Conservation (phyloP, 2,113 vertebrate genomes). For the Gymnobelideus leadbeateri region DNA sequence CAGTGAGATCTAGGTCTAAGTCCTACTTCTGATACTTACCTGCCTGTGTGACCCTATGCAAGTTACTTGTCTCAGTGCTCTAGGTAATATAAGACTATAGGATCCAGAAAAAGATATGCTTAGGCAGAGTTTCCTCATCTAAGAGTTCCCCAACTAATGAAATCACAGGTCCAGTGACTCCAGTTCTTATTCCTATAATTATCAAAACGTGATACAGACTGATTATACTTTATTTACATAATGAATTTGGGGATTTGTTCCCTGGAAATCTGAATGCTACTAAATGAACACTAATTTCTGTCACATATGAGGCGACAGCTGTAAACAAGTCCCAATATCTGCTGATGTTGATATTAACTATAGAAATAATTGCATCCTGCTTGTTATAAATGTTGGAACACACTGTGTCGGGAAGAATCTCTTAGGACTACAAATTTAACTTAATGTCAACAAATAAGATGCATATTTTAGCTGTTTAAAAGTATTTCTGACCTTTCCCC, state of each 20-base stretch:
- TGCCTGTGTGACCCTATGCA: not conserved
- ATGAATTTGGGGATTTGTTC: not conserved
- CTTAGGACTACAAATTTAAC: not conserved
- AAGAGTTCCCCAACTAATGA: not conserved
- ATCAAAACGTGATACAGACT: not conserved
- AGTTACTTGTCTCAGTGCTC: not conserved
- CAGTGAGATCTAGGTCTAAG: not conserved
- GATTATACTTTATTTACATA: not conserved
- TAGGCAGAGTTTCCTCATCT: not conserved
- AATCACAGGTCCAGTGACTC: not conserved
- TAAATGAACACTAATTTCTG: not conserved
- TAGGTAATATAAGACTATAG: not conserved
- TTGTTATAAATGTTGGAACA: not conserved
- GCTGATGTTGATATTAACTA: not conserved
- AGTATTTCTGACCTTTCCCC: not conserved
- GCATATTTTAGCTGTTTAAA: not conserved
- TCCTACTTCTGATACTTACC: not conserved
- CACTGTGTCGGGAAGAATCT: not conserved
- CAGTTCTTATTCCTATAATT: not conserved
- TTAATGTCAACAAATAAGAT: not conserved
- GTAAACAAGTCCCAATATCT: not conserved
- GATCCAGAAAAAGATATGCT: not conserved
- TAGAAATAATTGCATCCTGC: not conserved
- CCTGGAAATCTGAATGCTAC: not conserved
- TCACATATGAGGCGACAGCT: not conserved